phyloP scores from a whole-genome alignment of 2,113 vertebrate species.

The Pionites leucogaster region DNA sequence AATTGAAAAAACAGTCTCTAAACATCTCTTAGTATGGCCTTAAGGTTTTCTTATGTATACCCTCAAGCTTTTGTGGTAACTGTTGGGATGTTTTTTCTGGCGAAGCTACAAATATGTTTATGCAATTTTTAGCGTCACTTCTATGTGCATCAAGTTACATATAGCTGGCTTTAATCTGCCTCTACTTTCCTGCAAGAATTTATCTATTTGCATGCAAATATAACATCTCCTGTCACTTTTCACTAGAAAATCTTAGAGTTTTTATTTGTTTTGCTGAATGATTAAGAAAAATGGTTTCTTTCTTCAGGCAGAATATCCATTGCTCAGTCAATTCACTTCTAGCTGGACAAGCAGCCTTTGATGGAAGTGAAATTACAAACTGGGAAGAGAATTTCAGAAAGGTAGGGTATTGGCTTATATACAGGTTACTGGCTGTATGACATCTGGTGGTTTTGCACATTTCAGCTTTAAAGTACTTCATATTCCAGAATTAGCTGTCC shows the following conservation, averaged over 20 bases:
- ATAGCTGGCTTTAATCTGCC: background rate
- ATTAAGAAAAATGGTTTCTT: background rate
- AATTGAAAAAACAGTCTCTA: background rate
- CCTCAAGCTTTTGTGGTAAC: background rate
- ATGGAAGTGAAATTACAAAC: background rate
- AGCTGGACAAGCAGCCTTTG: background rate
- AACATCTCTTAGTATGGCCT: background rate
- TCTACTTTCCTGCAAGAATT: background rate
- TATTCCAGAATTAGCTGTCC: background rate
- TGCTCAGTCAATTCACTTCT: background rate
- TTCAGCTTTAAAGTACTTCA: background rate
- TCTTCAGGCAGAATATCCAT: background rate
- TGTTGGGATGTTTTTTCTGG: background rate
- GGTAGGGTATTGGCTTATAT: background rate
- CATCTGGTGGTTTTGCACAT: background rate
- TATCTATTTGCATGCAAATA: background rate
- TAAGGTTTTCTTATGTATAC: background rate
- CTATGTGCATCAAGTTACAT: background rate
- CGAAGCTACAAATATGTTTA: background rate
- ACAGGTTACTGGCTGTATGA: background rate
- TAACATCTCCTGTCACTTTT: background rate
- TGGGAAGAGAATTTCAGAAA: background rate
- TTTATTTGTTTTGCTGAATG: background rate
- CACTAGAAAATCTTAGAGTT: background rate
- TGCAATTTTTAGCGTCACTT: background rate